Percentiles rank a stretch among this genome's conserved stretches.
These are phyloP conservation scores for Diadema setosum DNA, from an alignment of 35 echinoderm and acorn worm genomes.

Conservation along the genomic window DNA sequence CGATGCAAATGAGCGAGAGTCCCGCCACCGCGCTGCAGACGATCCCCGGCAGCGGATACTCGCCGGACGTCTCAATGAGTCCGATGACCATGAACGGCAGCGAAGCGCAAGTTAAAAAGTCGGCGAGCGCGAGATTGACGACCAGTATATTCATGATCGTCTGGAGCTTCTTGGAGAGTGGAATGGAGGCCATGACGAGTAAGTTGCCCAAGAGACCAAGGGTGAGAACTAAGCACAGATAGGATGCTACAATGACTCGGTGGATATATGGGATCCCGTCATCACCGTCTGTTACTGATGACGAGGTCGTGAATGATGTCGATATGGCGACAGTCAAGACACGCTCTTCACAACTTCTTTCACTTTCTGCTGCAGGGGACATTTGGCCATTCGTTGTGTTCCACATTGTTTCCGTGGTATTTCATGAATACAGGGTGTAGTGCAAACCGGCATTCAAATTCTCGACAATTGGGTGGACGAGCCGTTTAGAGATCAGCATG, in stretches of 20 bases:
- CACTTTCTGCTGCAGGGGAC: too few relatives aligned
- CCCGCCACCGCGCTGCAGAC: not conserved
- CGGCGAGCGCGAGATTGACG: conserved; percentile 21
- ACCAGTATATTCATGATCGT: conserved; percentile 50
- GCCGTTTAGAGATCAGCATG: too few relatives aligned
- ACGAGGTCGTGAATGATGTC: too few relatives aligned
- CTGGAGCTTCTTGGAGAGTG: conserved; percentile 35
- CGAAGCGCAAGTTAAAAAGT: not conserved
- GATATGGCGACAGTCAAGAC: too few relatives aligned
- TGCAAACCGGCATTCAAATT: too few relatives aligned
- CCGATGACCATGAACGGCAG: not conserved
- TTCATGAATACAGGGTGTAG: too few relatives aligned
- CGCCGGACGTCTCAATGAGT: not conserved
- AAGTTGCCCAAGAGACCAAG: not conserved
- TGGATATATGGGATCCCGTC: too few relatives aligned
- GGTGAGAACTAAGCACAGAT: not conserved
- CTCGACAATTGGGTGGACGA: too few relatives aligned
- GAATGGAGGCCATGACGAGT: conserved; percentile 10
- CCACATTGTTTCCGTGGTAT: too few relatives aligned
- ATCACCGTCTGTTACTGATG: not conserved
- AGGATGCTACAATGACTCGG: not conserved
- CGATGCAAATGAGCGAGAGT: not conserved
- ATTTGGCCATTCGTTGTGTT: too few relatives aligned
- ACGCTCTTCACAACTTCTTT: too few relatives aligned
- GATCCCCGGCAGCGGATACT: not conserved